Evolutionary conservation across 2,888 invertebrate species (phyloP).

Genomic region (Galerucella calmariensis): DNA sequence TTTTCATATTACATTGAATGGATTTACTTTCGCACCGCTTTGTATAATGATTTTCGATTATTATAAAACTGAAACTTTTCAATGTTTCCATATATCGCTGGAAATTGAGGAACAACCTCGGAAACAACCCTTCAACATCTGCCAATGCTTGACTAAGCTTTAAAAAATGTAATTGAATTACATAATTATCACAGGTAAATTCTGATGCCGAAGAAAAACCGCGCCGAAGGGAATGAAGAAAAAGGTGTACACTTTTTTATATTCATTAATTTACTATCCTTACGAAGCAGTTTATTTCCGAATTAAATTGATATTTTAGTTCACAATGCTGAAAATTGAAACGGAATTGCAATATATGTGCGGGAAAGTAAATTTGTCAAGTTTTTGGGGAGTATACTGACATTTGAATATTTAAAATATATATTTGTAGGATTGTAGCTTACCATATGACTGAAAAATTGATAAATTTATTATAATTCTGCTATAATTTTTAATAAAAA

Average conservation of each 20-base stretch:
- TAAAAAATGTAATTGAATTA: neutral
- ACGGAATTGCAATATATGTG: too few relatives aligned
- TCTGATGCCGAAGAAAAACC: neutral
- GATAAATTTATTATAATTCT: too few relatives aligned
- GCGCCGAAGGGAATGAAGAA: neutral
- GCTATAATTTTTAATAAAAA: too few relatives aligned
- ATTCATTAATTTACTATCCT: neutral
- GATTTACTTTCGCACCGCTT: neutral
- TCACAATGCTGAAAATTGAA: too few relatives aligned
- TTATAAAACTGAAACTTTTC: neutral
- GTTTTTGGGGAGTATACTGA: too few relatives aligned
- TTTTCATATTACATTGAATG: too few relatives aligned
- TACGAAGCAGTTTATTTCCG: neutral
- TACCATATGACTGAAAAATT: too few relatives aligned
- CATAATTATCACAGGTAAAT: neutral
- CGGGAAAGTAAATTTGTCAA: too few relatives aligned
- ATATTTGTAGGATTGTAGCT: too few relatives aligned
- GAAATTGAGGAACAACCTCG: constrained; percentile 7
- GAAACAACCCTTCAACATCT: constrained; percentile 5
- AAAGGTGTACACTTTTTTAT: neutral
- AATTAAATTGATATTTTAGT: neutral
- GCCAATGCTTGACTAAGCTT: neutral
- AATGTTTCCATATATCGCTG: constrained; percentile 5
- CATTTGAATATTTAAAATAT: too few relatives aligned
- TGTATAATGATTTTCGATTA: neutral